A percentile compares a stretch with the other conserved stretches of the same genome.
Conservation (phyloP, 1,140 invertebrate genomes). For the Cherax destructor region DNA sequence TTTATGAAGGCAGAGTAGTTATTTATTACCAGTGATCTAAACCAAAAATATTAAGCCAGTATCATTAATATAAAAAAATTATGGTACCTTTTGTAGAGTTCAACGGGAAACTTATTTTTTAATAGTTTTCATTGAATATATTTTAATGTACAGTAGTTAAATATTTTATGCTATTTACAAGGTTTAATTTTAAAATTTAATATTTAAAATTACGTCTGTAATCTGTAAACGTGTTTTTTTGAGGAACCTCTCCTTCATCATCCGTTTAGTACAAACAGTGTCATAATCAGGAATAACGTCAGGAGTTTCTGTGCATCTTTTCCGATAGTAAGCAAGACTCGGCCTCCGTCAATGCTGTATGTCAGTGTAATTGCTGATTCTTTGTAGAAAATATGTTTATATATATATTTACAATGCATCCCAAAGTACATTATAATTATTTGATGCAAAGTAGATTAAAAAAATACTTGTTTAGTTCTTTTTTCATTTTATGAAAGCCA, state of each 20-base stretch:
- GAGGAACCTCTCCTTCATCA: constrained; percentile 39
- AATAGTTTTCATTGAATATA: background rate
- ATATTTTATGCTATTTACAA: background rate
- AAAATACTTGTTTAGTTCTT: constrained; percentile 27
- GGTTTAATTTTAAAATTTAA: background rate
- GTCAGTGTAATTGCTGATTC: constrained; percentile 70
- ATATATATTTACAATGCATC: constrained; percentile 55
- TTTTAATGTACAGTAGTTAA: background rate
- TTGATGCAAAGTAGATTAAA: constrained; percentile 50
- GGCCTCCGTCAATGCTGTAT: constrained; percentile 64
- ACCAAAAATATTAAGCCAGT: background rate
- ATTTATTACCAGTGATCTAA: background rate
- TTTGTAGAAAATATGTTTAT: constrained; percentile 61
- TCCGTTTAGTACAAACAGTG: constrained; percentile 68
- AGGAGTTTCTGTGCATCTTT: constrained; percentile 67
- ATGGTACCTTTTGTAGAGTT: background rate
- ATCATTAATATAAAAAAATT: background rate
- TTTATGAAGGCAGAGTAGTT: background rate
- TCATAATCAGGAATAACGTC: constrained; percentile 66
- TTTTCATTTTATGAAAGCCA: constrained; percentile 64
- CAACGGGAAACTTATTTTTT: background rate
- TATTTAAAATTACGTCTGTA: background rate
- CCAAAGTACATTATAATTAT: constrained; percentile 61
- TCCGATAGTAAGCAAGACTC: constrained; percentile 59
- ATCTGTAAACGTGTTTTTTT: background rate